A percentile compares a stretch with the other conserved stretches of the same genome.
Evolutionary conservation across 2,113 vertebrate genomes (phyloP).

Genomic region (Struthidea cinerea): DNA sequence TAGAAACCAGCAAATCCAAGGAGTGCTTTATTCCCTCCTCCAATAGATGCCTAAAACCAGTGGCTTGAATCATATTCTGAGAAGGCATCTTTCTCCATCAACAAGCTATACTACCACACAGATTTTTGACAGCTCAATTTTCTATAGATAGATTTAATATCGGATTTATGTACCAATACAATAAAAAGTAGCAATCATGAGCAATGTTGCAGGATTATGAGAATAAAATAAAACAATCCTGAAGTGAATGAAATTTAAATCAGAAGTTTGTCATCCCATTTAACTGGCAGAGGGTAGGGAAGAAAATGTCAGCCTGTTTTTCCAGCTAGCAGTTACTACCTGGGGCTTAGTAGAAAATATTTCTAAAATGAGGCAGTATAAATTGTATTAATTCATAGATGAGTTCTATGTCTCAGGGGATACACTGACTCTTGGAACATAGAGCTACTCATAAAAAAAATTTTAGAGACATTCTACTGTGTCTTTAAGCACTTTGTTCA

Average conservation of each 20-base stretch:
- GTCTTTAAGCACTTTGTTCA: constrained; percentile 15
- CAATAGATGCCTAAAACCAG: background rate
- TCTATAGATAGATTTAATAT: background rate
- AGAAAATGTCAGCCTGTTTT: background rate
- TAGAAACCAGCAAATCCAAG: background rate
- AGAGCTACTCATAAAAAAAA: background rate
- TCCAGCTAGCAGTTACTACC: background rate
- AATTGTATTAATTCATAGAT: background rate
- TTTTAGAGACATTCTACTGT: background rate
- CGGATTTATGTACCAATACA: background rate
- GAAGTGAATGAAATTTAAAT: background rate
- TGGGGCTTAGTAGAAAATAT: background rate
- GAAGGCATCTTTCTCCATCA: background rate
- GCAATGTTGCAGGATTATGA: background rate
- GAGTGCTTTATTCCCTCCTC: background rate
- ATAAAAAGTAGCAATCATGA: background rate
- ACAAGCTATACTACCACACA: background rate
- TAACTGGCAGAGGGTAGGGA: background rate
- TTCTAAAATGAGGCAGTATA: background rate
- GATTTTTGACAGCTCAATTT: background rate
- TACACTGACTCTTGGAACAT: background rate
- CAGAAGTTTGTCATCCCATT: background rate
- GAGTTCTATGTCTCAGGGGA: background rate
- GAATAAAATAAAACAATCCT: background rate
- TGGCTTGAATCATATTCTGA: background rate